Percentiles rank a stretch among this genome's conserved stretches.
phyloP scores from a whole-genome alignment of 2,113 vertebrate species.

The Gavia stellata region DNA sequence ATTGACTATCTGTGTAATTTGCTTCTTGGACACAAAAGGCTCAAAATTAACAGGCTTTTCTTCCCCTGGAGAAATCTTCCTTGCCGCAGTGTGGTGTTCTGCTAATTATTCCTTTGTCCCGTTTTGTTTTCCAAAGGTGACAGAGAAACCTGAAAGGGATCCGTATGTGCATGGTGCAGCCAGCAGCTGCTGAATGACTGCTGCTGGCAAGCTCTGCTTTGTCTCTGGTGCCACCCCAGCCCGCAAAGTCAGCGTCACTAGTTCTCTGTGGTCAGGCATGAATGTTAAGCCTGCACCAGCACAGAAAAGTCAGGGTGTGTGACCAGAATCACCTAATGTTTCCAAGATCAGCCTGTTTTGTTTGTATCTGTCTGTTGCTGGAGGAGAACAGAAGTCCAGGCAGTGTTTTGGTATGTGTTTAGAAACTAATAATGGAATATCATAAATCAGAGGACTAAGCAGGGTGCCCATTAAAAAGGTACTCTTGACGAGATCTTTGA shows the following conservation, averaged over 20 bases:
- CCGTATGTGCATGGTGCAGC: rapidly evolving
- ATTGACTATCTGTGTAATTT: neutral
- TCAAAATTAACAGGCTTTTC: neutral
- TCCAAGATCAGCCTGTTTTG: neutral
- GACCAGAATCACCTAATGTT: neutral
- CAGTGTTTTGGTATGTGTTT: neutral
- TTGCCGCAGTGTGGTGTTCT: neutral
- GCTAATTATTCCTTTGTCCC: neutral
- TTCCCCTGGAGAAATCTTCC: neutral
- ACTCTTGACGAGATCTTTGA: neutral
- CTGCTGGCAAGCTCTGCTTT: neutral
- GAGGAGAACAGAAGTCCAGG: neutral
- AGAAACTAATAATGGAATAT: neutral
- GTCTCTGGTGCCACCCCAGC: neutral
- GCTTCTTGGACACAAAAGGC: neutral
- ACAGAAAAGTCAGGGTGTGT: neutral
- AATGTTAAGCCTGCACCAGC: neutral
- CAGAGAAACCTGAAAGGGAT: neutral
- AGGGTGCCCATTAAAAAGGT: neutral
- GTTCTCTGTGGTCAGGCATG: neutral
- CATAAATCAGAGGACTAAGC: neutral
- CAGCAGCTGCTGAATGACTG: neutral
- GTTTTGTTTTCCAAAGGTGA: neutral
- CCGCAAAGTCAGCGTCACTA: neutral
- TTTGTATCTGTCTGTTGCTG: neutral